phyloP scores from a whole-genome alignment of 2,797 vertebrate genomes.

The Cheirogaleus major region DNA sequence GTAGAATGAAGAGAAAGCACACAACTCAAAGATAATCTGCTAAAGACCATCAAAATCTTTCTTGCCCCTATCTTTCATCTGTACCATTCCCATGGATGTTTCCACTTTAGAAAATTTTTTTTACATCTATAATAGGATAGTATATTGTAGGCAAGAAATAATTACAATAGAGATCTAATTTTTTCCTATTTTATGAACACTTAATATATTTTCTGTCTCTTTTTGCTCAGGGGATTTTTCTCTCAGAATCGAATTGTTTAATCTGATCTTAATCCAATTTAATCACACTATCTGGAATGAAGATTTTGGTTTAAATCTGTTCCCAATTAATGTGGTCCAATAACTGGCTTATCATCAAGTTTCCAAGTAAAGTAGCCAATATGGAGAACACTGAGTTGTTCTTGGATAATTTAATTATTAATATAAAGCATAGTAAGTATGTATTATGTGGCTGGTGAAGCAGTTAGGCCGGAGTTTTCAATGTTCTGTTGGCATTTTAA shows the following conservation, averaged over 20 bases:
- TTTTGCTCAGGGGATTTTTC: conserved; percentile 74
- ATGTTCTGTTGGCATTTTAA: neutral
- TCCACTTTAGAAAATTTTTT: conserved; percentile 56
- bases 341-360: conserved; percentile 43
- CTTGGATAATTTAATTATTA: conserved; percentile 57
- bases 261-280: conserved; percentile 81
- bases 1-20: neutral
- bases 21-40: neutral
- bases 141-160: conserved; percentile 53
- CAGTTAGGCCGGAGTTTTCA: neutral
- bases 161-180: conserved; percentile 71
- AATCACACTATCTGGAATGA: conserved; percentile 77
- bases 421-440: neutral
- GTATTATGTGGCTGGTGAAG: too few species aligned
- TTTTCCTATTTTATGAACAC: conserved; percentile 60
- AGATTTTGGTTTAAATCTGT: conserved; percentile 77
- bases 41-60: neutral
- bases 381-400: conserved; percentile 59
- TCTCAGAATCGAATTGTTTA: conserved; percentile 75
- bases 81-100: neutral
- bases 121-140: conserved; percentile 58
- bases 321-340: conserved; percentile 77
- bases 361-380: conserved; percentile 67
- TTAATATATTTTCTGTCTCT: conserved; percentile 57
- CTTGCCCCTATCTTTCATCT: neutral